These are phyloP conservation scores for Sebastes nivosus DNA, from an alignment of 2,797 vertebrate genomes.

Conservation along the genomic window DNA sequence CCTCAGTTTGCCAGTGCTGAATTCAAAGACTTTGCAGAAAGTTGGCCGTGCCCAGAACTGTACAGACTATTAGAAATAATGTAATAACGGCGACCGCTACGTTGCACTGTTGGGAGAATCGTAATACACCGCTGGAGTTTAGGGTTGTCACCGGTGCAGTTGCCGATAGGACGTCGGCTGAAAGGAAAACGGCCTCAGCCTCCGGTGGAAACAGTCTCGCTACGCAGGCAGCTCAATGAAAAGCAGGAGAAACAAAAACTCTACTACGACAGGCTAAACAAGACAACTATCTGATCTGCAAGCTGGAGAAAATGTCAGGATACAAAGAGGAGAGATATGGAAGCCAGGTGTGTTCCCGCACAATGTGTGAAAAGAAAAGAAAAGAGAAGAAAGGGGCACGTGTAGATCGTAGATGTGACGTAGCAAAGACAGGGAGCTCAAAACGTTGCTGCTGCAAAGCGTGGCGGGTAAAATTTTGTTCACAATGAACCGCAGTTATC, in stretches of 20 bases:
- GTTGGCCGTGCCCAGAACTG: background rate
- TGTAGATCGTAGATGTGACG: background rate
- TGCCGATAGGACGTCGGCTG: slow-evolving; percentile 6
- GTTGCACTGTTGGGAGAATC: background rate
- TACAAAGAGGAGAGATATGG: slow-evolving; percentile 1
- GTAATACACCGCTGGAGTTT: background rate
- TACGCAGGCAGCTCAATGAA: background rate
- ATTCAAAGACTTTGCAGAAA: background rate
- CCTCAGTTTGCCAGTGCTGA: background rate
- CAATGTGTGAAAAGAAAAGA: background rate
- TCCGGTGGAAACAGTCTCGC: background rate
- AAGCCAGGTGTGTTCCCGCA: background rate
- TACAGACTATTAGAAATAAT: background rate
- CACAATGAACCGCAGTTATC: background rate
- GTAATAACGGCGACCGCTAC: background rate
- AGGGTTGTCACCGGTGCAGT: slow-evolving; percentile 9
- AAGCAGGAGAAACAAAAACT: slow-evolving; percentile 12
- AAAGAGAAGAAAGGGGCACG: too few relatives aligned
- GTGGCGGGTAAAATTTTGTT: background rate
- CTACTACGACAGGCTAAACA: background rate
- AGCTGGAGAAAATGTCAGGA: background rate
- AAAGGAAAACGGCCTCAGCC: background rate
- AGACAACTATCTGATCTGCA: background rate
- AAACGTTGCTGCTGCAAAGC: background rate
- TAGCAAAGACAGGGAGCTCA: background rate